These are phyloP conservation scores for Sprattus sprattus DNA, from an alignment of 2,113 vertebrate species.

Conservation along the genomic window DNA sequence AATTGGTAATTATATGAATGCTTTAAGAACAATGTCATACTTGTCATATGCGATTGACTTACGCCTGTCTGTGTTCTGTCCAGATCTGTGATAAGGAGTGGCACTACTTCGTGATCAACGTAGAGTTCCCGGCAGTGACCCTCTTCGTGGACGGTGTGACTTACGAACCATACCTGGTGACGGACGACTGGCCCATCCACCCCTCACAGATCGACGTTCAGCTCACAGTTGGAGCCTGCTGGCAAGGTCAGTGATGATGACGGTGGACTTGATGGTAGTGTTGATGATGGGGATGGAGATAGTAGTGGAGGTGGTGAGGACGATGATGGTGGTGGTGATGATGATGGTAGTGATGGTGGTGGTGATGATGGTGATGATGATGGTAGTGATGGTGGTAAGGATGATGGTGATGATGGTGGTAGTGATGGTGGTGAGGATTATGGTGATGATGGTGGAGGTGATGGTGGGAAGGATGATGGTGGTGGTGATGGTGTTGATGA, in stretches of 20 bases:
- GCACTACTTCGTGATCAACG: slow-evolving; percentile 96
- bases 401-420: no score
- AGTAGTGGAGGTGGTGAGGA: no score
- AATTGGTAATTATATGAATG: neutral
- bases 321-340: no score
- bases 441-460: no score
- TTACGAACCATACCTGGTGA: slow-evolving; percentile 95
- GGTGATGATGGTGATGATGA: no score
- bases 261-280: no score
- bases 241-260: slow-evolving; percentile 84
- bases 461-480: no score
- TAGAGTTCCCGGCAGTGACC: slow-evolving; percentile 90
- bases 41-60: neutral
- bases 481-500: no score
- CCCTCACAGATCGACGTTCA: slow-evolving; percentile 91
- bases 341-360: no score
- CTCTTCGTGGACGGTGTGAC: slow-evolving; percentile 92
- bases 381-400: no score
- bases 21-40: neutral
- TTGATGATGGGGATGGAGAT: no score
- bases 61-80: slow-evolving; percentile 27
- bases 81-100: slow-evolving; percentile 99
- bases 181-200: slow-evolving; percentile 97
- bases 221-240: slow-evolving; percentile 93
- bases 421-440: no score